These are phyloP conservation scores for Valencia hispanica DNA, from an alignment of 2,797 vertebrate species.

Conservation along the genomic window DNA sequence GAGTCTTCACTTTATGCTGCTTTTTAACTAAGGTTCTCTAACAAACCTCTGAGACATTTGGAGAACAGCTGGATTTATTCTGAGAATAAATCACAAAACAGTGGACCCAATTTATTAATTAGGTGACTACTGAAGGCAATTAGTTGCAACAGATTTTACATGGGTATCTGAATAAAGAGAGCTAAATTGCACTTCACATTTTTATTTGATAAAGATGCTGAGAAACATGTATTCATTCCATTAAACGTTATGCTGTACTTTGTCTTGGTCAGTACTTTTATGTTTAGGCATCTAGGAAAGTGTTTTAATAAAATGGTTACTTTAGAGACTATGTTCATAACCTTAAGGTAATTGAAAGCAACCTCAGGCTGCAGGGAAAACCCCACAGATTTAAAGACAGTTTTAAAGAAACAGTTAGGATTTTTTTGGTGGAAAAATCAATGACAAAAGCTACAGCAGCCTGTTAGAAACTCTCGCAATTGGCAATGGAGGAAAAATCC, in stretches of 20 bases:
- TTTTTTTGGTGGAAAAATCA: background rate
- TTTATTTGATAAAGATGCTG: background rate
- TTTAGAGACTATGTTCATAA: background rate
- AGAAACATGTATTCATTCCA: background rate
- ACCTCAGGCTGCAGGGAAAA: slow-evolving; percentile 3
- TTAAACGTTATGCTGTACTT: background rate
- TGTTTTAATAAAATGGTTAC: slow-evolving; percentile 8
- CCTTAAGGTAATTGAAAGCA: slow-evolving; percentile 13
- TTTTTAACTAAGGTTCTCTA: too few species aligned
- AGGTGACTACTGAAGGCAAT: too few species aligned
- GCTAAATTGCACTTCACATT: background rate
- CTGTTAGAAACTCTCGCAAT: background rate
- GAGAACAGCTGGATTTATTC: too few species aligned
- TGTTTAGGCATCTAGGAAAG: background rate
- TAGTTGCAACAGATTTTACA: too few species aligned
- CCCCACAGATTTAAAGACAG: slow-evolving; percentile 3
- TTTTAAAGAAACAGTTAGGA: slow-evolving; percentile 1
- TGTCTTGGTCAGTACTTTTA: background rate
- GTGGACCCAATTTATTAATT: too few species aligned
- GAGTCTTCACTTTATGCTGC: too few species aligned
- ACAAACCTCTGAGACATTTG: too few species aligned
- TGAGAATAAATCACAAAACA: too few species aligned
- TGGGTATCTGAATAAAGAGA: background rate
- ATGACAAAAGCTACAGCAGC: background rate
- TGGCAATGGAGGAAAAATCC: slow-evolving; percentile 18